Base-by-base conservation (phyloP, 2,888 invertebrate species). In the Heliconius aoede region DNA sequence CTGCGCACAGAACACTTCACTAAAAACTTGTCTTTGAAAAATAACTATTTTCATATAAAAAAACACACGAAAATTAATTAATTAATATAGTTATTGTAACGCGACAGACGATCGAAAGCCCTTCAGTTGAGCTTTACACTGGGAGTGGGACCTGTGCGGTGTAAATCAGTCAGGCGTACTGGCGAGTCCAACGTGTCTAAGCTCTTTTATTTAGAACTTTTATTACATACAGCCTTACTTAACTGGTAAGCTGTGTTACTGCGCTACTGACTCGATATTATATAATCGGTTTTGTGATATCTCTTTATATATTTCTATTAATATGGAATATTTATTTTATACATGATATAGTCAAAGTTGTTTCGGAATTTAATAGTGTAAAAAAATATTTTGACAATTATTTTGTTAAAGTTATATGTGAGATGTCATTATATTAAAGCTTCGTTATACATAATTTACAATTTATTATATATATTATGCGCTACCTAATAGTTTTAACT, bases 21-120 rank as follows among this genome's bases (percentile, higher is more conserved):
- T 80, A 79, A n/a, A 79, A 77, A 88, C 88, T 62, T 61, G 36
- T 55, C 62, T 69, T 30, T 51, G 24, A 69, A 69, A 55, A 71
- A 55, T 36, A 62, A 69, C 26, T 92, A 90, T 92, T 92, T 93
- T 91, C 92, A 91, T 90, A 13, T 9, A 65, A 55, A 55, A 90
- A 89, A 89, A 90, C 89, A 89, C 93, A 91, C 92, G 93, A 91
- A n/a, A n/a, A n/a, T n/a, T 91, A 90, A 87, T 84, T 90, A 65
- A 36, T 65, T 4, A 65, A 3, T 36, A 24, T n/a, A 21, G 90
- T n/a, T 90, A 90, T 91, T 91, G 92, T 91, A 94, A 91, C 88
- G 81, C 90, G 91, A 87, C 80, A 87, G 82, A 82, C 88, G 83
- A 84, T 81, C 76, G 77, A 77, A 65, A 84, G 88, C 90, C 90